These are phyloP conservation scores for Ylistrum balloti DNA, from an alignment of 1,140 invertebrate species.

Conservation along the genomic window DNA sequence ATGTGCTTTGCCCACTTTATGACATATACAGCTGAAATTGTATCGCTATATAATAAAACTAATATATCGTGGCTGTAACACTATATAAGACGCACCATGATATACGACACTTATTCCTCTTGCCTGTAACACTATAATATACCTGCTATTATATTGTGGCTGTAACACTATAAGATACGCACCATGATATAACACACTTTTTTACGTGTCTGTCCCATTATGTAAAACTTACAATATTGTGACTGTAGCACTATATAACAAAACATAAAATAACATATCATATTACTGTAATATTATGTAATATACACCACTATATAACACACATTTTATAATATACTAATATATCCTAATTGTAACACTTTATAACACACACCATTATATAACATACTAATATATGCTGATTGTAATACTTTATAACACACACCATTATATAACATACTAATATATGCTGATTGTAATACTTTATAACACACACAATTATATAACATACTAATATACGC, in stretches of 20 bases:
- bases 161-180: no score
- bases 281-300: neutral
- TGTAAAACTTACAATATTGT: neutral
- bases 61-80: neutral
- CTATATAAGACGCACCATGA: neutral
- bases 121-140: neutral
- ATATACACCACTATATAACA: neutral
- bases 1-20: neutral
- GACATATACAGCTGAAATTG: neutral
- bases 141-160: neutral
- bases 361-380: neutral
- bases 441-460: no score
- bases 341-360: neutral
- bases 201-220: neutral
- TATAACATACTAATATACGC: no score
- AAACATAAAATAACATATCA: neutral
- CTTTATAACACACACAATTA: no score
- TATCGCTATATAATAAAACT: neutral
- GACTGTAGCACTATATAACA: neutral
- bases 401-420: neutral
- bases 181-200: neutral
- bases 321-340: neutral
- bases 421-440: no score
- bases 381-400: neutral
- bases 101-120: no score